phyloP scores from a whole-genome alignment of 2,113 vertebrate genomes.

The Beaufortia kweichowensis region DNA sequence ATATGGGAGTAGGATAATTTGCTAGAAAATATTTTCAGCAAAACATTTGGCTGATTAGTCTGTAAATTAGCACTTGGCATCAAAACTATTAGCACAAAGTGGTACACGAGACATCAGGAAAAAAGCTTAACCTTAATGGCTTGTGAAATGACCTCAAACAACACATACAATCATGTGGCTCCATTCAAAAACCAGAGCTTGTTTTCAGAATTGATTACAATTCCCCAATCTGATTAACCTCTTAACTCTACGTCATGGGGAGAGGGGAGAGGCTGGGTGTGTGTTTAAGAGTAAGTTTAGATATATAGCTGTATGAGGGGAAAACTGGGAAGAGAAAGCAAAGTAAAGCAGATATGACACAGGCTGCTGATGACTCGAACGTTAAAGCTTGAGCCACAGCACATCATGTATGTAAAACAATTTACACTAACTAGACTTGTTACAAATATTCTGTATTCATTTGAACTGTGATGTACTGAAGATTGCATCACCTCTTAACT shows the following conservation, averaged over 20 bases:
- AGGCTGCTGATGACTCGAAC: neutral
- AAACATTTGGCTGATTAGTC: no score
- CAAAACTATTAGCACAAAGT: constrained; percentile 5
- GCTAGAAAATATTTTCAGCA: neutral
- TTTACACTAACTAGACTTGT: neutral
- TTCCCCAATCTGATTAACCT: constrained; percentile 41
- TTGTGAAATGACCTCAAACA: neutral
- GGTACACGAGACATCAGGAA: neutral
- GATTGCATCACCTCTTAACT: no score
- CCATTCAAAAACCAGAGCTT: constrained; percentile 45
- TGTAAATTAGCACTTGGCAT: neutral
- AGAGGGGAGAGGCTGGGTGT: neutral
- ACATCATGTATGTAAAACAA: neutral
- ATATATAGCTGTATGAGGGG: neutral
- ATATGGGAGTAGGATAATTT: no score
- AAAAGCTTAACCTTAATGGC: constrained; percentile 15
- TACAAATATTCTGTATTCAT: neutral
- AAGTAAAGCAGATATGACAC: neutral
- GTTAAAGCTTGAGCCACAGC: neutral
- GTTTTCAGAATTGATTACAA: constrained; percentile 32
- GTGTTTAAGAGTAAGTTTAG: neutral
- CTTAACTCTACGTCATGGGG: constrained; percentile 24
- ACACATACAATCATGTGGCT: constrained; percentile 11
- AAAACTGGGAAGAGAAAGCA: constrained; percentile 5
- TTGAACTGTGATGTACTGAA: no score